Evolutionary conservation across 2,797 vertebrate species (phyloP).

Genomic region (Ibycter americanus): DNA sequence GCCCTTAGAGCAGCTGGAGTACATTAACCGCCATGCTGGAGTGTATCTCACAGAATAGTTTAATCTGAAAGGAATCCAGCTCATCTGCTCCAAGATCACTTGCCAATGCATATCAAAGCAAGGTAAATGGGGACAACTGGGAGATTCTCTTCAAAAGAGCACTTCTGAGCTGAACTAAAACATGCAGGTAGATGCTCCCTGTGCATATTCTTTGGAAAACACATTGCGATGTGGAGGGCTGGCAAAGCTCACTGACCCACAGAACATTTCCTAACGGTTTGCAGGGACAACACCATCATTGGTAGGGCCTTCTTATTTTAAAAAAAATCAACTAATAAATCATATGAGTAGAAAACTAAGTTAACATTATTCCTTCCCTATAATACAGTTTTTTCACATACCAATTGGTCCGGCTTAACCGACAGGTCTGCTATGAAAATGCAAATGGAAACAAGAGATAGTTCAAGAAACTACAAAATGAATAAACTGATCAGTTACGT

Average conservation of each 20-base stretch:
- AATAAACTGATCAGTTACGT: not conserved
- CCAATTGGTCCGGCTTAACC: not conserved
- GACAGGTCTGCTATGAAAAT: not conserved
- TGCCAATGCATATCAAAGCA: not conserved
- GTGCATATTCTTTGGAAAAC: not conserved
- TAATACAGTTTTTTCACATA: not conserved
- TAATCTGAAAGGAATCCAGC: conserved; percentile 21
- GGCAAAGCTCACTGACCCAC: not conserved
- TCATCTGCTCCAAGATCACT: not conserved
- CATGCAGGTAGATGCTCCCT: not conserved
- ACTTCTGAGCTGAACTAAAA: not conserved
- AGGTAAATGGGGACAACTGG: not conserved
- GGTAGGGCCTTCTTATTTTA: not conserved
- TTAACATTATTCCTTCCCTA: not conserved
- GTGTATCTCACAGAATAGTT: not conserved
- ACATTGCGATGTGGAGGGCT: not conserved
- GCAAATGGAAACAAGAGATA: not conserved
- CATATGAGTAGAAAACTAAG: not conserved
- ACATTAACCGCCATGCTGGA: not conserved
- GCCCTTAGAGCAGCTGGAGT: conserved; percentile 13
- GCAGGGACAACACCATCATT: not conserved
- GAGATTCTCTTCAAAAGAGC: not conserved
- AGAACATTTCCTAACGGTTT: not conserved
- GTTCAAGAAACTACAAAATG: not conserved
- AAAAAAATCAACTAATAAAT: not conserved